Conservation (phyloP, 2,113 vertebrate genomes). For the Notothenia coriiceps region DNA sequence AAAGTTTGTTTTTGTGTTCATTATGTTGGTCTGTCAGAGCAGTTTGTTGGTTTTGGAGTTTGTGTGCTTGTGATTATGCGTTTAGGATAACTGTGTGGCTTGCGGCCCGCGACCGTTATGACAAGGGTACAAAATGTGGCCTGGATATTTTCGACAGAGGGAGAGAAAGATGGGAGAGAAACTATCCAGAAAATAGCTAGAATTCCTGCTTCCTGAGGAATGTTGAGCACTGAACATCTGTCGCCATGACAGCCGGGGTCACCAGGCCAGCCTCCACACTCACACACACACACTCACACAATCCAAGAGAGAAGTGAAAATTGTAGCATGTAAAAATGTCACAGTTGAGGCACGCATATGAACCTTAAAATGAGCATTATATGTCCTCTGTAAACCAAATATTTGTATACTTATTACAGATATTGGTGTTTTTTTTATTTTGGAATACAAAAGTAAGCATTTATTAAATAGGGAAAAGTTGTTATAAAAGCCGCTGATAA, state of each 20-base stretch:
- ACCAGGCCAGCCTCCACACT: conserved; percentile 55
- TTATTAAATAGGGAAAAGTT: too few relatives aligned
- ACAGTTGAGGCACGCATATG: too few relatives aligned
- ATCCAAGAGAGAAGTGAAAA: neutral
- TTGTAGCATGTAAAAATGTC: too few relatives aligned
- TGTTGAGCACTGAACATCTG: conserved; percentile 80
- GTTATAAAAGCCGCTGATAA: too few relatives aligned
- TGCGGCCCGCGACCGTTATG: conserved; percentile 47
- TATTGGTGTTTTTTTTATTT: too few relatives aligned
- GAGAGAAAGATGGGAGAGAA: conserved; percentile 5
- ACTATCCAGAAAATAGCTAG: conserved; percentile 73
- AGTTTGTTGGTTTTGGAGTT: conserved; percentile 13
- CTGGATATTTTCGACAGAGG: conserved; percentile 64
- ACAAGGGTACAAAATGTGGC: conserved; percentile 66
- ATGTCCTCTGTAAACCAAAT: too few relatives aligned
- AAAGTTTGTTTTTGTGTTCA: neutral
- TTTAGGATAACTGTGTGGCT: conserved; percentile 58
- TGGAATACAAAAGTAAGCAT: too few relatives aligned
- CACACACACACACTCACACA: conserved; percentile 3
- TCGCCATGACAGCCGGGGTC: conserved; percentile 79
- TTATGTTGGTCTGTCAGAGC: neutral
- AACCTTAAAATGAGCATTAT: too few relatives aligned
- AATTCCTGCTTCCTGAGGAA: conserved; percentile 83
- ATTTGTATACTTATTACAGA: too few relatives aligned
- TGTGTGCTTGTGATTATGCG: conserved; percentile 56